Evolutionary conservation across 2,113 vertebrate genomes (phyloP).

Genomic region (Silurus glanis): DNA sequence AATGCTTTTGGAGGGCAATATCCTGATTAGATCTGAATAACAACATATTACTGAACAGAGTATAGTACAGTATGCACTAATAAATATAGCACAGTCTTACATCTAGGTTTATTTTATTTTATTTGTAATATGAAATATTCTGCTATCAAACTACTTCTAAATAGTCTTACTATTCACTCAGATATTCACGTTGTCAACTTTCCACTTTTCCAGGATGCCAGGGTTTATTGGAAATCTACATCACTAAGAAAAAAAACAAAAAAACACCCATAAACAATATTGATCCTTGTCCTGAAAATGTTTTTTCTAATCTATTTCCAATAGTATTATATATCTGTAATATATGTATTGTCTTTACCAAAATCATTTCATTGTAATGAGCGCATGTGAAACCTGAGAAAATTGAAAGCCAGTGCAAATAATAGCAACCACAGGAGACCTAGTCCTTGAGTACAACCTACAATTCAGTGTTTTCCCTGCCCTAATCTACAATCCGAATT

Average conservation of each 20-base stretch:
- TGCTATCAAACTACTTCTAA: background rate
- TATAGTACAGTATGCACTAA: background rate
- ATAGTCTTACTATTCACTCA: background rate
- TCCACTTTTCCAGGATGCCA: background rate
- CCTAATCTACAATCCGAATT: background rate
- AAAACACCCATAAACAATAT: background rate
- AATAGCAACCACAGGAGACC: background rate
- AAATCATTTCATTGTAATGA: background rate
- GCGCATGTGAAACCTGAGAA: background rate
- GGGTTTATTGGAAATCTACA: background rate
- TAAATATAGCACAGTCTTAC: background rate
- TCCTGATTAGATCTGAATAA: too few species aligned
- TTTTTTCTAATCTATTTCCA: background rate
- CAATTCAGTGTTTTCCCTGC: background rate
- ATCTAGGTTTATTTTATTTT: background rate
- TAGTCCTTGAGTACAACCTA: background rate
- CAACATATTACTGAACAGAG: background rate
- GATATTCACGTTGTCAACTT: background rate
- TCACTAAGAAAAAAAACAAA: background rate
- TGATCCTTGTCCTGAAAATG: background rate
- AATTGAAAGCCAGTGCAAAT: slow-evolving; percentile 8
- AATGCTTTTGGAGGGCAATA: background rate
- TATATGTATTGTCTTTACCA: background rate
- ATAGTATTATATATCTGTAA: background rate
- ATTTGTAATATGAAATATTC: background rate